phyloP scores from a whole-genome alignment of 2,888 invertebrate genomes.

The Andrena fulva region DNA sequence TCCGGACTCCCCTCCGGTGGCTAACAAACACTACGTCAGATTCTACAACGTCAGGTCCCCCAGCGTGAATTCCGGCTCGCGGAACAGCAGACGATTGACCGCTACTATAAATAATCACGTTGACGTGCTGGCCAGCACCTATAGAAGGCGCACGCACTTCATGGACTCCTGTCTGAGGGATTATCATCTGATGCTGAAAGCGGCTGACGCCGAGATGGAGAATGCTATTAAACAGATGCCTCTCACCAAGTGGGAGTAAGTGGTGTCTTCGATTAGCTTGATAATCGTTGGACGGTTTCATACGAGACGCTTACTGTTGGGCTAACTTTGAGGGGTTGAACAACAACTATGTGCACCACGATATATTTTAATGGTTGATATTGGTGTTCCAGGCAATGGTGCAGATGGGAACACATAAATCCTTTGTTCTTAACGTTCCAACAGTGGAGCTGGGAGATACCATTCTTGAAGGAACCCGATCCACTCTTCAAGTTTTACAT shows the following conservation, averaged over 20 bases:
- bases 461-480: constrained; percentile 91
- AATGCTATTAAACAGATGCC: constrained; percentile 93
- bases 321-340: background rate
- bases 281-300: background rate
- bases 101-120: constrained; percentile 76
- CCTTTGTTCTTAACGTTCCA: constrained; percentile 88
- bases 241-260: constrained; percentile 91
- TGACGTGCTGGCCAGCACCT: constrained; percentile 78
- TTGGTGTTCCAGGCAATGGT: constrained; percentile 87
- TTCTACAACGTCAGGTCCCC: constrained; percentile 76
- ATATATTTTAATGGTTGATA: background rate
- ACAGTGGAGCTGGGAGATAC: constrained; percentile 89
- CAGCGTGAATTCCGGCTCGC: constrained; percentile 70
- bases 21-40: constrained; percentile 78
- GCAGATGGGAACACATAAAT: constrained; percentile 87
- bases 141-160: constrained; percentile 86
- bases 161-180: constrained; percentile 89
- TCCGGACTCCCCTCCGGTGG: constrained; percentile 68
- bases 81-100: constrained; percentile 74
- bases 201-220: constrained; percentile 92
- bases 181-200: constrained; percentile 88
- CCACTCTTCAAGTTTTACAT: constrained; percentile 94
- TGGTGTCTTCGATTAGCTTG: constrained; percentile 48
- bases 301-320: background rate
- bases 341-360: too few relatives aligned